Percentiles rank a stretch among this genome's conserved stretches.
Evolutionary conservation across 2,888 invertebrate species (phyloP).

Genomic region (Sericinus montela): DNA sequence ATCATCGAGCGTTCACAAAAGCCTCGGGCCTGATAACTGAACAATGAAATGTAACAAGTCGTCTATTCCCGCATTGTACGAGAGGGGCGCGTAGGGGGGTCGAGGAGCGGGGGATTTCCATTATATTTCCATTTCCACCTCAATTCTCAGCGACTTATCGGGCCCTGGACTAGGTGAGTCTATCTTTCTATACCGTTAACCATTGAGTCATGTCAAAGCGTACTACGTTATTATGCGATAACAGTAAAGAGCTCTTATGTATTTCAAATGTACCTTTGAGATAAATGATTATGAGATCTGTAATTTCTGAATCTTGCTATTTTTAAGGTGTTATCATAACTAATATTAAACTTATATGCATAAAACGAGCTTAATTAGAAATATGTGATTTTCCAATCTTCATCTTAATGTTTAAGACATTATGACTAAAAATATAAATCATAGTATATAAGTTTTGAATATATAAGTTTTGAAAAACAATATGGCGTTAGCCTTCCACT

Average conservation of each 20-base stretch:
- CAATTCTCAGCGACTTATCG: slow-evolving; percentile 74
- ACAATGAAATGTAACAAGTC: slow-evolving; percentile 80
- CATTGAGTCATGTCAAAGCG: slow-evolving; percentile 44
- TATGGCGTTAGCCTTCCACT: too few species aligned
- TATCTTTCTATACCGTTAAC: slow-evolving; percentile 76
- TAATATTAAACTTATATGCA: too few species aligned
- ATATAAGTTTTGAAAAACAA: too few species aligned
- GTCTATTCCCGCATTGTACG: slow-evolving; percentile 75
- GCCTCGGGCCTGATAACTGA: slow-evolving; percentile 76
- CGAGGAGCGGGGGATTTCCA: slow-evolving; percentile 56
- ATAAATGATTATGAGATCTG: too few species aligned
- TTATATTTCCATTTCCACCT: slow-evolving; percentile 80
- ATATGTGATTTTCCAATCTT: too few species aligned
- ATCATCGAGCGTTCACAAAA: slow-evolving; percentile 75
- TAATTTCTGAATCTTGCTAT: too few species aligned
- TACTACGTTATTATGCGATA: not conserved
- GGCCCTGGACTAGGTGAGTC: slow-evolving; percentile 72
- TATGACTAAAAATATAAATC: too few species aligned
- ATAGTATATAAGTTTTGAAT: too few species aligned
- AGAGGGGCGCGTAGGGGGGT: slow-evolving; percentile 34
- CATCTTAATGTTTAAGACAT: too few species aligned
- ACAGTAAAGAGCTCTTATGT: not conserved
- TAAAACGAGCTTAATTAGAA: too few species aligned
- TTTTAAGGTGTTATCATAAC: too few species aligned
- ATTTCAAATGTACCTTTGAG: not conserved